Conservation (phyloP, 2,888 invertebrate genomes). For the Melanostoma scalare region DNA sequence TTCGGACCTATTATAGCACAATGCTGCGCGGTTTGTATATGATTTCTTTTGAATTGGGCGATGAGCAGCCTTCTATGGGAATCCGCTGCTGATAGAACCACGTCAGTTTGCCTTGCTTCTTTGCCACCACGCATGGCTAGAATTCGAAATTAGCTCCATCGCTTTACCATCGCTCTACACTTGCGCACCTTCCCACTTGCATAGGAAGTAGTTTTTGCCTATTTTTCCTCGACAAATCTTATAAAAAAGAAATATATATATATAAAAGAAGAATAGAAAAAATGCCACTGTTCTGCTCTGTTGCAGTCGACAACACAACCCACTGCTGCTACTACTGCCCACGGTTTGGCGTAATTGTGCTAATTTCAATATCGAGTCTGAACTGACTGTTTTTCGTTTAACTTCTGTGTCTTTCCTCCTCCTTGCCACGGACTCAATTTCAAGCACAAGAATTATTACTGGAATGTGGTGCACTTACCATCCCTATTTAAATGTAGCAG, state of each 20-base stretch:
- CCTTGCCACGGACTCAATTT: neutral
- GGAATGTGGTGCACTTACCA: constrained; percentile 42
- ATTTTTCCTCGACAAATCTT: constrained; percentile 19
- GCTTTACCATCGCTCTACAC: neutral
- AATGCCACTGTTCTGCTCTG: constrained; percentile 46
- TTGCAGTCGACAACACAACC: constrained; percentile 9
- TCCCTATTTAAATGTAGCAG: constrained; percentile 25
- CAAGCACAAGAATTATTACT: constrained; percentile 10
- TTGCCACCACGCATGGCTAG: constrained; percentile 51
- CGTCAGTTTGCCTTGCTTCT: constrained; percentile 33
- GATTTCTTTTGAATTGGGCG: constrained; percentile 59
- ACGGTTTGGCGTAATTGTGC: constrained; percentile 53
- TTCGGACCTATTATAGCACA: constrained; percentile 56
- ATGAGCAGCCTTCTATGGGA: constrained; percentile 38
- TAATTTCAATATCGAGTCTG: constrained; percentile 51
- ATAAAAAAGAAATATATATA: neutral
- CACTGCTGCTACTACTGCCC: constrained; percentile 33
- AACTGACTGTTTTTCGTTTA: no score
- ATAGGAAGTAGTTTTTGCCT: constrained; percentile 33
- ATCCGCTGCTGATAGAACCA: constrained; percentile 6
- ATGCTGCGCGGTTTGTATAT: constrained; percentile 26
- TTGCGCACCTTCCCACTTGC: constrained; percentile 20
- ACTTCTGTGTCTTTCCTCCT: constrained; percentile 10
- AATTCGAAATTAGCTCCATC: constrained; percentile 49
- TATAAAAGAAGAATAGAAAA: neutral